phyloP scores from a whole-genome alignment of 2,888 invertebrate species.

The Agapostemon virescens region DNA sequence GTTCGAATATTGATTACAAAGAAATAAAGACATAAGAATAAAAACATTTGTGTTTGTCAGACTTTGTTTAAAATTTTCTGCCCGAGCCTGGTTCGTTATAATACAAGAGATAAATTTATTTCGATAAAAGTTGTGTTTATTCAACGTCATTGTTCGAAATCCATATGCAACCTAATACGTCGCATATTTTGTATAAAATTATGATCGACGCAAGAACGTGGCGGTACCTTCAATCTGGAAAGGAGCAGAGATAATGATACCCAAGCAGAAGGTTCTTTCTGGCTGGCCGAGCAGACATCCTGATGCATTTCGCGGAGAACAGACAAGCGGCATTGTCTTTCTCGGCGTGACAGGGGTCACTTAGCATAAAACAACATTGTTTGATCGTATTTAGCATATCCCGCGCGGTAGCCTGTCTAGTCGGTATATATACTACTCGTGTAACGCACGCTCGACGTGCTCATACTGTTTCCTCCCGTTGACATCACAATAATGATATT shows the following conservation, averaged over 20 bases:
- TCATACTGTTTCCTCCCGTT: conserved; percentile 56
- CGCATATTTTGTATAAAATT: not conserved
- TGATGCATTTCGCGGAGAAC: conserved; percentile 58
- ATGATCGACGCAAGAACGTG: not conserved
- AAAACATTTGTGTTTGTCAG: no score
- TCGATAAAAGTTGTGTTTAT: no score
- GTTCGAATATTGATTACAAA: no score
- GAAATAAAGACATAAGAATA: no score
- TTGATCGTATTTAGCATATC: conserved; percentile 68
- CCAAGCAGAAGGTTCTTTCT: conserved; percentile 43
- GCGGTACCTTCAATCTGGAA: not conserved
- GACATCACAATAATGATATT: conserved; percentile 71
- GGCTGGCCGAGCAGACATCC: conserved; percentile 52
- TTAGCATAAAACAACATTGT: conserved; percentile 70
- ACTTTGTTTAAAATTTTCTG: no score
- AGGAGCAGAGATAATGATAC: conserved; percentile 21
- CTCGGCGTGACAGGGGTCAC: conserved; percentile 60
- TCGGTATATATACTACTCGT: conserved; percentile 63
- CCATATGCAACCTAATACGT: not conserved
- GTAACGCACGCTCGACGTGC: conserved; percentile 64
- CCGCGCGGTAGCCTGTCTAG: conserved; percentile 62
- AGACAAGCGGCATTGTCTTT: conserved; percentile 62
- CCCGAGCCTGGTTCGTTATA: no score
- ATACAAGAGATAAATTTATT: no score
- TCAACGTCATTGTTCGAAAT: no score